Conservation (phyloP, 2,113 vertebrate genomes). For the Dendrocopos noguchii region DNA sequence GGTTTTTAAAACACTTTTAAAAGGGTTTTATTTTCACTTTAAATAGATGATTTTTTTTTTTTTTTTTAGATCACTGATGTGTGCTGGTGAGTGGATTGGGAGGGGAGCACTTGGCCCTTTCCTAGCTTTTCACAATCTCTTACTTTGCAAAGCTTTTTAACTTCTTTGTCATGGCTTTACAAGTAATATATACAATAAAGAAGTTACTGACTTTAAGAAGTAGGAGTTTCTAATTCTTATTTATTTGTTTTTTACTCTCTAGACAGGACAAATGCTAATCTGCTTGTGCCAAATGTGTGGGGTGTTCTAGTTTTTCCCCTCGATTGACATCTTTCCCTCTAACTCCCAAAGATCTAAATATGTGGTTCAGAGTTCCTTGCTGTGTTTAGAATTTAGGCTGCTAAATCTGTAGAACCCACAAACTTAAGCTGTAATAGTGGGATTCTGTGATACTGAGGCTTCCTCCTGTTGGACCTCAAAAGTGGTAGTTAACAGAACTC, state of each 20-base stretch:
- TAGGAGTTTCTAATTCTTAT: neutral
- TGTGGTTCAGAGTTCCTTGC: neutral
- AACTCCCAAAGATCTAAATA: neutral
- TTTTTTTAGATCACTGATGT: neutral
- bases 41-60: neutral
- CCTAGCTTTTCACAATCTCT: neutral
- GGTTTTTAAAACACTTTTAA: neutral
- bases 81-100: neutral
- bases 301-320: neutral
- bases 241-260: neutral
- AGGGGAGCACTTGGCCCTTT: neutral
- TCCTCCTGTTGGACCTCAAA: neutral
- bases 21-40: neutral
- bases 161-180: neutral
- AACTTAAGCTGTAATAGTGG: neutral
- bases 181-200: neutral
- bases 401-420: neutral
- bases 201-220: neutral
- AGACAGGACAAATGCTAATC: neutral
- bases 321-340: neutral
- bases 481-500: neutral
- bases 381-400: neutral
- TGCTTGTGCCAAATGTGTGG: neutral
- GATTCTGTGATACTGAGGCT: neutral
- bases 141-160: neutral